Percentiles rank a stretch among this genome's conserved stretches.
Evolutionary conservation across 1,140 invertebrate genomes (phyloP).

Genomic region (Nilaparvata lugens): DNA sequence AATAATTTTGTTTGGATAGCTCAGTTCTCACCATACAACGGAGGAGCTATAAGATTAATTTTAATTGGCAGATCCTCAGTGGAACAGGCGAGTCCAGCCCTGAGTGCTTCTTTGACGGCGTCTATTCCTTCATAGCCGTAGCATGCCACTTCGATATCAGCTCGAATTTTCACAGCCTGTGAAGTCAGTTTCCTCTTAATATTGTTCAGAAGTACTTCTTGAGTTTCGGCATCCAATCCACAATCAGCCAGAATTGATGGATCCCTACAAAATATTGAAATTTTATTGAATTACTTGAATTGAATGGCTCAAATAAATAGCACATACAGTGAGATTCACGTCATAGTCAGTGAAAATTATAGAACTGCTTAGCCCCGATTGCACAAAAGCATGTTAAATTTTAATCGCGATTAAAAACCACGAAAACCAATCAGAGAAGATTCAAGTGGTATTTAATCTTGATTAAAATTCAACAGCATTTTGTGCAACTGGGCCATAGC

Average conservation of each 20-base stretch:
- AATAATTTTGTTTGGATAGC: too few relatives aligned
- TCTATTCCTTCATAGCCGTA: constrained; percentile 99
- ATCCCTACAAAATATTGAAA: constrained; percentile 63
- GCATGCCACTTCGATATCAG: constrained; percentile 97
- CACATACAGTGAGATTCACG: too few relatives aligned
- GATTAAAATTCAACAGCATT: too few relatives aligned
- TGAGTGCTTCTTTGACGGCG: constrained; percentile 91
- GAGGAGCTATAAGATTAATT: constrained; percentile 98
- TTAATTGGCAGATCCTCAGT: constrained; percentile 93
- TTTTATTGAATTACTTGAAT: too few relatives aligned
- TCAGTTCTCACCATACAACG: constrained; percentile 67
- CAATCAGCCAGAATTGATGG: constrained; percentile 93
- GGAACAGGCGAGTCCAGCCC: constrained; percentile 83
- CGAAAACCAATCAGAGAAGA: too few relatives aligned
- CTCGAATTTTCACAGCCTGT: constrained; percentile 95
- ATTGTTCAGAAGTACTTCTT: constrained; percentile 86
- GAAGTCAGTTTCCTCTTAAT: constrained; percentile 95
- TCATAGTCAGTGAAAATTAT: too few relatives aligned
- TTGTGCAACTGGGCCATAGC: too few relatives aligned
- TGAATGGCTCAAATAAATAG: too few relatives aligned
- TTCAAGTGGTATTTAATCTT: too few relatives aligned
- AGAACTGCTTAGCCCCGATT: too few relatives aligned
- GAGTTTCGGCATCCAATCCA: constrained; percentile 85
- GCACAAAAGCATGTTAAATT: too few relatives aligned
- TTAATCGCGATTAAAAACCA: too few relatives aligned